Percentiles rank a stretch among this genome's conserved stretches.
These are phyloP conservation scores for Ciconia stormi DNA, from an alignment of 2,113 vertebrate genomes.

Conservation along the genomic window DNA sequence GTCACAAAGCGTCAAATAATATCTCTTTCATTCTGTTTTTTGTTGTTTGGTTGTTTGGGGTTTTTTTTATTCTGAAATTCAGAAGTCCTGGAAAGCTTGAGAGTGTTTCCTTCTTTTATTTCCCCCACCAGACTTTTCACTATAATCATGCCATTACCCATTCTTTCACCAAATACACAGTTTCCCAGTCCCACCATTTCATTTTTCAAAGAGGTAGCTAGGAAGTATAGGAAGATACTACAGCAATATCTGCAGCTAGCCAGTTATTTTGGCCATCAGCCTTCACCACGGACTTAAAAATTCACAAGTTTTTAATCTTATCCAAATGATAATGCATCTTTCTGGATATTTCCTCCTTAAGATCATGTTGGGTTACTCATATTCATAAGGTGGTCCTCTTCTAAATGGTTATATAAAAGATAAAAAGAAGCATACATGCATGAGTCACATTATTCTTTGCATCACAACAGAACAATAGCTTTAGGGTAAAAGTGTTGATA, in stretches of 20 bases:
- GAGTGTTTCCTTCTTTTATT: background rate
- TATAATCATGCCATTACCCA: background rate
- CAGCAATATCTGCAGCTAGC: background rate
- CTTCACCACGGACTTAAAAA: background rate
- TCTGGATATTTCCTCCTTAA: background rate
- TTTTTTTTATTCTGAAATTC: background rate
- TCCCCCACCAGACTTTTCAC: background rate
- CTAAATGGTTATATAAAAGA: background rate
- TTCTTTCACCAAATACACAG: background rate
- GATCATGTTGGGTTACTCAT: background rate
- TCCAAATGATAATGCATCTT: background rate
- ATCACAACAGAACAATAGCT: background rate
- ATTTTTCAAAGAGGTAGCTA: background rate
- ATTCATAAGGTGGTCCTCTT: background rate
- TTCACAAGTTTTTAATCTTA: background rate
- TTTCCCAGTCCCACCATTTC: background rate
- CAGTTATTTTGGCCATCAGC: background rate
- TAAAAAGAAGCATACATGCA: background rate
- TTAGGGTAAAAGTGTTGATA: background rate
- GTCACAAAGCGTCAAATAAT: background rate
- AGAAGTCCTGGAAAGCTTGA: background rate
- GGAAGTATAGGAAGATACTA: background rate
- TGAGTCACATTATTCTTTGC: background rate
- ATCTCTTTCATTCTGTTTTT: background rate
- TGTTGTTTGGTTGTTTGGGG: background rate